Evolutionary conservation across 92 coral and sea anemone genomes (phyloP).

Genomic region (Palythoa caribaeorum): DNA sequence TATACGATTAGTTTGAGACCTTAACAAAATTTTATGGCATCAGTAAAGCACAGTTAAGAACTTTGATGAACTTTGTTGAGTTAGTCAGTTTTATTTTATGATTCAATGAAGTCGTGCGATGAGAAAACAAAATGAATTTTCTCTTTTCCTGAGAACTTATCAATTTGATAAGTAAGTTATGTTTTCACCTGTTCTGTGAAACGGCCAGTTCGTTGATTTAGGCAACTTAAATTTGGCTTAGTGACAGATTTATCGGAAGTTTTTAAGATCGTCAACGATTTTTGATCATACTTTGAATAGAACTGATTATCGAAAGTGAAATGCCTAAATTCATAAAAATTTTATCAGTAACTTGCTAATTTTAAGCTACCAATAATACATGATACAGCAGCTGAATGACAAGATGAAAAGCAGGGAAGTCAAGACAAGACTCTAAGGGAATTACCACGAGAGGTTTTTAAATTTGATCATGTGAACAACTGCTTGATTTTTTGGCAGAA

Average conservation of each 20-base stretch:
- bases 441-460: not conserved
- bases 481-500: not conserved
- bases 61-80: too few relatives aligned
- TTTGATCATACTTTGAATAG: not conserved
- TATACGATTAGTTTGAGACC: too few relatives aligned
- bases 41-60: too few relatives aligned
- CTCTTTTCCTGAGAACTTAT: too few relatives aligned
- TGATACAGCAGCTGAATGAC: slow-evolving; percentile 25
- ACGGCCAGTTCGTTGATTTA: not conserved
- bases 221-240: not conserved
- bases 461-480: not conserved
- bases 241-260: not conserved
- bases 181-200: not conserved
- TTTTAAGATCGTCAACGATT: not conserved
- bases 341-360: slow-evolving; percentile 5
- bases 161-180: not conserved
- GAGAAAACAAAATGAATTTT: too few relatives aligned
- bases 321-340: slow-evolving; percentile 14
- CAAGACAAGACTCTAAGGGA: not conserved
- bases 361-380: not conserved
- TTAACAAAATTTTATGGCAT: too few relatives aligned
- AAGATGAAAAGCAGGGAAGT: not conserved
- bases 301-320: not conserved
- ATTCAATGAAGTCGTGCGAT: too few relatives aligned
- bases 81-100: too few relatives aligned